A percentile compares a stretch with the other conserved stretches of the same genome.
Evolutionary conservation across 2,797 vertebrate genomes (phyloP).

Genomic region (Tragopan temminckii): DNA sequence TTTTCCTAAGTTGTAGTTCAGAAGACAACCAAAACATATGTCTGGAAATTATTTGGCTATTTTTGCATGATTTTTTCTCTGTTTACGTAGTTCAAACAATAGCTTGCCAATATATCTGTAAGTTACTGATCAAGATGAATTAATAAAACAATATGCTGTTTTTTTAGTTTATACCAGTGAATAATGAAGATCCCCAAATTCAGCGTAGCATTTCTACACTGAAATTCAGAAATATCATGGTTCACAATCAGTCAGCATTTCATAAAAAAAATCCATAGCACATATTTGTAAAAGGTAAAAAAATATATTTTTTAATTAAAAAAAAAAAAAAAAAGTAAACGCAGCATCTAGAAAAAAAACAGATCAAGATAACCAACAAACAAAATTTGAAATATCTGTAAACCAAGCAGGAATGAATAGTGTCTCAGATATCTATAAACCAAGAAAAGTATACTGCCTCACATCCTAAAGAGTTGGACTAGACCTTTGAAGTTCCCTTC

Average conservation of each 20-base stretch:
- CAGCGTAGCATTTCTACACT: background rate
- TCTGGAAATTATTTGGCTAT: background rate
- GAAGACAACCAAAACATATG: background rate
- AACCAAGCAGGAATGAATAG: background rate
- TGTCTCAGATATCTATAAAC: background rate
- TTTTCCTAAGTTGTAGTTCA: background rate
- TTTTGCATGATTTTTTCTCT: background rate
- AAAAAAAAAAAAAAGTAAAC: background rate
- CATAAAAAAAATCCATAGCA: background rate
- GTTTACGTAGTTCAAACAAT: background rate
- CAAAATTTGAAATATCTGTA: conserved; percentile 14
- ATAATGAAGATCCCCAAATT: background rate
- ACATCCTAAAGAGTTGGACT: background rate
- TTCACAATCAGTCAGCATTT: background rate
- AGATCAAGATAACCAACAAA: background rate
- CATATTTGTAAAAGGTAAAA: background rate
- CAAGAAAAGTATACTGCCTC: background rate
- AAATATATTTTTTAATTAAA: background rate
- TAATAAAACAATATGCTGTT: background rate
- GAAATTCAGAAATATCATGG: background rate
- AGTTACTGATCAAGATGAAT: background rate
- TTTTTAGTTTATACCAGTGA: background rate
- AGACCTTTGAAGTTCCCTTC: too few species aligned
- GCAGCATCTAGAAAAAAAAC: background rate
- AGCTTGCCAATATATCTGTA: background rate